Percentiles rank a stretch among this genome's conserved stretches.
Conservation (phyloP, 1,140 invertebrate species). For the Pseudomyrmex gracilis region DNA sequence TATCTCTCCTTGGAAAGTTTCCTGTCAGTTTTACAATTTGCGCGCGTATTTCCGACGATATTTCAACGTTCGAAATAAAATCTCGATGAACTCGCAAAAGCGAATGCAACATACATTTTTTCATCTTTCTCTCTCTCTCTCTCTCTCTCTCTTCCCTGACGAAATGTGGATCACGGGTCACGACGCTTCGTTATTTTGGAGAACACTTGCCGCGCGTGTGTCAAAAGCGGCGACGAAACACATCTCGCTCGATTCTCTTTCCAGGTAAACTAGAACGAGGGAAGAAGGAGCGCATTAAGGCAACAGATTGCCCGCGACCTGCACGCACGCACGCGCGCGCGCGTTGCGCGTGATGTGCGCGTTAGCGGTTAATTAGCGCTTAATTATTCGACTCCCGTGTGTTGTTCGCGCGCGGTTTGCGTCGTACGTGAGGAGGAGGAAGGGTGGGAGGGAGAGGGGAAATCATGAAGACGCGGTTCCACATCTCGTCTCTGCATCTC, state of each 20-base stretch:
- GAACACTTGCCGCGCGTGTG: constrained; percentile 48
- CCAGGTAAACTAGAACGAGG: constrained; percentile 72
- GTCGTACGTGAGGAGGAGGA: neutral
- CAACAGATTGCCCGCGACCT: constrained; percentile 48
- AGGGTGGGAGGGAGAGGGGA: neutral
- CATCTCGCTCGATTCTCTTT: constrained; percentile 65
- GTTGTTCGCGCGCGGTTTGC: constrained; percentile 61
- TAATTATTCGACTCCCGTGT: constrained; percentile 64
- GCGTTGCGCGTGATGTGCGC: constrained; percentile 16
- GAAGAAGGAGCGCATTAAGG: constrained; percentile 25
- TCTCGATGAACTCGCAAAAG: neutral
- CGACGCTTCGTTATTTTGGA: constrained; percentile 53
- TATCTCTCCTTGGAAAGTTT: neutral
- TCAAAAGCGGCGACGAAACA: constrained; percentile 41
- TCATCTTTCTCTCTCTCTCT: neutral
- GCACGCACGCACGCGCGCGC: constrained; percentile 32
- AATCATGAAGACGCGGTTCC: constrained; percentile 15
- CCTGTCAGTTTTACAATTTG: neutral
- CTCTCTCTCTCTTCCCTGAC: neutral
- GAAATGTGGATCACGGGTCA: constrained; percentile 32
- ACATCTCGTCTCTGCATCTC: constrained; percentile 15
- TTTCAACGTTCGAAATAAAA: too few species aligned
- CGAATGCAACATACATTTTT: neutral
- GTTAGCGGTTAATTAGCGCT: constrained; percentile 61
- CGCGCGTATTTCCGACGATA: neutral